A percentile compares a stretch with the other conserved stretches of the same genome.
Evolutionary conservation across 2,113 vertebrate species (phyloP).

Genomic region (Athene cunicularia): DNA sequence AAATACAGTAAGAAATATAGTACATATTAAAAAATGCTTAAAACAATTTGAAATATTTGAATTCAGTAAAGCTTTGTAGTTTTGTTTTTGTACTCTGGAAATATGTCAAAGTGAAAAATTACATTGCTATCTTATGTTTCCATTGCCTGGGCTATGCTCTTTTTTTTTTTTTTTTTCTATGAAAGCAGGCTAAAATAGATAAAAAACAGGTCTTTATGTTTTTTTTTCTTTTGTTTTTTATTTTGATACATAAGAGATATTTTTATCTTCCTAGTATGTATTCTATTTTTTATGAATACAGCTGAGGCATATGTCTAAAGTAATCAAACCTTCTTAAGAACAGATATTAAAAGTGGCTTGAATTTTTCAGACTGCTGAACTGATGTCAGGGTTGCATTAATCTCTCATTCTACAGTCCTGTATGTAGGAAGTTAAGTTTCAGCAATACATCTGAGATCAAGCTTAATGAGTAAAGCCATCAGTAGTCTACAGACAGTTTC

Average conservation of each 20-base stretch:
- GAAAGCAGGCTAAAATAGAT: neutral
- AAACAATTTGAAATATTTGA: neutral
- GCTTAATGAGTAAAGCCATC: neutral
- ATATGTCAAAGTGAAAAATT: neutral
- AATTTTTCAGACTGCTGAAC: neutral
- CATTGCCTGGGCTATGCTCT: neutral
- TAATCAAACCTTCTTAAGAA: neutral
- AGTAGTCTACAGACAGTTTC: neutral
- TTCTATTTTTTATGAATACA: neutral
- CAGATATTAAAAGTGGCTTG: neutral
- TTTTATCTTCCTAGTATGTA: neutral
- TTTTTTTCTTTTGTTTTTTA: neutral
- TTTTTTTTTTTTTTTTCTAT: neutral
- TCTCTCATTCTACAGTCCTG: neutral
- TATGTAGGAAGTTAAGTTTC: neutral
- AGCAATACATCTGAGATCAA: neutral
- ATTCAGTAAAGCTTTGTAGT: neutral
- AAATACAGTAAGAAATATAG: neutral
- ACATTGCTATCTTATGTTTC: neutral
- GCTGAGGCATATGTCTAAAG: neutral
- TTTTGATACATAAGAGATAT: neutral
- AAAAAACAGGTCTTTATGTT: neutral
- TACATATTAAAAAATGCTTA: neutral
- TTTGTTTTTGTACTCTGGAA: neutral
- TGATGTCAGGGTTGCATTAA: neutral